Percentiles rank a stretch among this genome's conserved stretches.
Evolutionary conservation across 2,797 vertebrate species (phyloP).

Genomic region (Chiloscyllium punctatum): DNA sequence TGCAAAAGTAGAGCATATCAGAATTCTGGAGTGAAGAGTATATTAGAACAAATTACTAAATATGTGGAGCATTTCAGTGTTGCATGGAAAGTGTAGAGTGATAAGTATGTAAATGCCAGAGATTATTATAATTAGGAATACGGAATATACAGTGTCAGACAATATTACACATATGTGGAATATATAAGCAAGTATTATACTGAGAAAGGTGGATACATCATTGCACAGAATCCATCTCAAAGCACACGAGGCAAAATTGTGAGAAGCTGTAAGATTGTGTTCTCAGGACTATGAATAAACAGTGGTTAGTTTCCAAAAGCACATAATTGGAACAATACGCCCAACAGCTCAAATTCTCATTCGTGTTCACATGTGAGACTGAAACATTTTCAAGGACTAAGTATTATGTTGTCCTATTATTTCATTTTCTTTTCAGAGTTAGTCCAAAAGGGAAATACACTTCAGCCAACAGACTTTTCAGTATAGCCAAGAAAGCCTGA

Average conservation of each 20-base stretch:
- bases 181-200: not conserved
- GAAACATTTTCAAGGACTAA: not conserved
- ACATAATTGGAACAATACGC: conserved; percentile 16
- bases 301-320: not conserved
- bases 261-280: not conserved
- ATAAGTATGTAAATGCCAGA: not conserved
- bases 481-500: conserved; percentile 14
- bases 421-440: conserved; percentile 17
- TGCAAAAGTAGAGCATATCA: not conserved
- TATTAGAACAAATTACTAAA: not conserved
- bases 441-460: conserved; percentile 11
- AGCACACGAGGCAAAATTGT: not conserved
- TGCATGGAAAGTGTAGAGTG: not conserved
- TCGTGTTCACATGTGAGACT: not conserved
- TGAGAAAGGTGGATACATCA: not conserved
- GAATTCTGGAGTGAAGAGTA: not conserved
- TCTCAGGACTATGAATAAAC: not conserved
- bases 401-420: conserved; percentile 21
- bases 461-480: not conserved
- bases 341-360: conserved; percentile 1
- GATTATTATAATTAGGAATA: not conserved
- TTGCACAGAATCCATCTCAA: not conserved
- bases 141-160: not conserved
- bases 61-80: not conserved
- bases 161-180: not conserved